Conservation (phyloP, 1,140 invertebrate genomes). For the Neodiprion lecontei region DNA sequence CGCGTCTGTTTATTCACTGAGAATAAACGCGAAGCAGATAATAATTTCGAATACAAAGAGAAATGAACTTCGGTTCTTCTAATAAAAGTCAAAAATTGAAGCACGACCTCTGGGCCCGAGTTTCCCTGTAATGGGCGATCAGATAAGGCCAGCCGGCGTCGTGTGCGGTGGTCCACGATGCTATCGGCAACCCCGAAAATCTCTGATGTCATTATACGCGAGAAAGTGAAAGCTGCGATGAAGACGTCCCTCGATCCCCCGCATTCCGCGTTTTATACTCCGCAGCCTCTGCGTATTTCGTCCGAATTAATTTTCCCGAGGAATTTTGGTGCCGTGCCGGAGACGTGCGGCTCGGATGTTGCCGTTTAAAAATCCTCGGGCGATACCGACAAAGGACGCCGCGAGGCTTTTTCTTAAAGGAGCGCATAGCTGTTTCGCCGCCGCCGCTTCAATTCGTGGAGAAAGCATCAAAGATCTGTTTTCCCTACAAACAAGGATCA, state of each 20-base stretch:
- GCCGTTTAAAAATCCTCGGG: no score
- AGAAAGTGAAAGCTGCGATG: background rate
- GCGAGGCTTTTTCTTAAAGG: no score
- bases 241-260: no score
- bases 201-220: background rate
- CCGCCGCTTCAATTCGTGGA: background rate
- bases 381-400: no score
- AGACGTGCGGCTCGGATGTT: no score
- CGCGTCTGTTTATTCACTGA: no score
- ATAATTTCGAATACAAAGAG: background rate
- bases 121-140: background rate
- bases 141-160: background rate
- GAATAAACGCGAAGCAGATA: background rate
- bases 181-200: background rate
- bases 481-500: background rate
- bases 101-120: background rate
- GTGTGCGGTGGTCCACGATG: background rate
- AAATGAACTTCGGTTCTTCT: background rate
- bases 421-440: no score
- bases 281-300: no score
- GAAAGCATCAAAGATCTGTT: conserved; percentile 1
- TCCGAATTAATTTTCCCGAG: no score
- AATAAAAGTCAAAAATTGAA: background rate
- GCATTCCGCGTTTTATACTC: no score
- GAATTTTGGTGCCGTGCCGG: no score